A percentile compares a stretch with the other conserved stretches of the same genome.
phyloP scores from a whole-genome alignment of 2,888 invertebrate species.

The Euspilapteryx auroguttella region DNA sequence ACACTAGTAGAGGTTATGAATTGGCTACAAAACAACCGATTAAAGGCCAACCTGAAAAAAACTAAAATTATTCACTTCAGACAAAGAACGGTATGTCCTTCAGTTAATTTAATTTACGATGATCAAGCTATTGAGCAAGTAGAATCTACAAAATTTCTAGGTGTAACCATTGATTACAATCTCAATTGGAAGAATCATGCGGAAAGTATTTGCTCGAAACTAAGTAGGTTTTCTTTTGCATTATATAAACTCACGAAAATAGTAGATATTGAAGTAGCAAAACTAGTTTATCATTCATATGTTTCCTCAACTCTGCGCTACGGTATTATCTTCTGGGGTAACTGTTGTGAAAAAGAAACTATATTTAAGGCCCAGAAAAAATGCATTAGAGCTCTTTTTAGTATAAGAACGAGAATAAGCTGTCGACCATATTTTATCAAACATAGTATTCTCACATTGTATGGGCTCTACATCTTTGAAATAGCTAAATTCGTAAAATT shows the following conservation, averaged over 20 bases:
- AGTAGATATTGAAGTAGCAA: background rate
- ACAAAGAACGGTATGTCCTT: background rate
- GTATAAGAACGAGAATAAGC: background rate
- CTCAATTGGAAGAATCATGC: background rate
- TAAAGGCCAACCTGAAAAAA: background rate
- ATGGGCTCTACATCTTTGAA: background rate
- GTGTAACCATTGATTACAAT: background rate
- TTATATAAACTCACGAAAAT: background rate
- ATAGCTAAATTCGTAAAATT: background rate
- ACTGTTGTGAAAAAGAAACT: background rate
- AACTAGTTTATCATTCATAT: background rate
- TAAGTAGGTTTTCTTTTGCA: slow-evolving; percentile 1
- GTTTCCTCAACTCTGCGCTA: background rate
- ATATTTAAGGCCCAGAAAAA: background rate
- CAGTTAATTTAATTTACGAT: background rate
- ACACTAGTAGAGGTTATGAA: background rate
- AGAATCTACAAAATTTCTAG: background rate
- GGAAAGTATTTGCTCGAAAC: background rate
- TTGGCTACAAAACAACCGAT: background rate
- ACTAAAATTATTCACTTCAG: slow-evolving; percentile 1
- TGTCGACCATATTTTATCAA: background rate
- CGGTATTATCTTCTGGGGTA: background rate
- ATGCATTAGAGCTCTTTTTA: background rate
- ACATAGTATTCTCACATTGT: background rate
- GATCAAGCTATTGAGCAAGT: background rate